phyloP scores from a whole-genome alignment of 2,113 vertebrate genomes.

The Beaufortia kweichowensis region DNA sequence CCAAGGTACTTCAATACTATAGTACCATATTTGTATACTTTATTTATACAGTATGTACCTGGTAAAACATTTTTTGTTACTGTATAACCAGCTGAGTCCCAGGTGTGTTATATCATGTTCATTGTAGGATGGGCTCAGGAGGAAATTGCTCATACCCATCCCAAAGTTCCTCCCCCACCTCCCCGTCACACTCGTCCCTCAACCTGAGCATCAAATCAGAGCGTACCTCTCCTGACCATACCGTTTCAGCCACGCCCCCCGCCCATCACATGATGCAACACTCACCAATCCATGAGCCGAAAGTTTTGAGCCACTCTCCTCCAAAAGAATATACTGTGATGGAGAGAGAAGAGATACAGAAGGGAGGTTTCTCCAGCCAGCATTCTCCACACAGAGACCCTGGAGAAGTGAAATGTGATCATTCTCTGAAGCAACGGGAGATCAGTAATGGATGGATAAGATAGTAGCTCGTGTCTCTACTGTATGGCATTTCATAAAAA shows the following conservation, averaged over 20 bases:
- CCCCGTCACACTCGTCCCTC: constrained; percentile 69
- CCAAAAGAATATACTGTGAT: constrained; percentile 58
- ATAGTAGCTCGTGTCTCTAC: constrained; percentile 66
- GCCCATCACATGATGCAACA: constrained; percentile 63
- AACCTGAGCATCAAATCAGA: constrained; percentile 88
- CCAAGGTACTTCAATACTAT: no score
- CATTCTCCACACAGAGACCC: constrained; percentile 61
- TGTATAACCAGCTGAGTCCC: no score
- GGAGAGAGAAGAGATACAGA: constrained; percentile 71
- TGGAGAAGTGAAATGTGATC: constrained; percentile 65
- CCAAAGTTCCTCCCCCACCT: constrained; percentile 64
- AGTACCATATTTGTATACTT: background rate
- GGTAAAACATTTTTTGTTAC: no score
- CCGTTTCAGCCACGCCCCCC: constrained; percentile 68
- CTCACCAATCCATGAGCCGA: constrained; percentile 65
- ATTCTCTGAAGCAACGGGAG: constrained; percentile 68
- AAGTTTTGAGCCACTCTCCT: constrained; percentile 55
- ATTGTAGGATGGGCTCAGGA: constrained; percentile 71
- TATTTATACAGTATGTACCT: no score
- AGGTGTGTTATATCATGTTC: background rate
- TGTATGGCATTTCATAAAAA: background rate
- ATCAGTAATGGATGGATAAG: constrained; percentile 80
- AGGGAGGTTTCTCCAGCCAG: constrained; percentile 69
- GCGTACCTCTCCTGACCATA: constrained; percentile 81
- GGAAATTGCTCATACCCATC: constrained; percentile 68